Evolutionary conservation across 2,888 invertebrate species (phyloP), one percentile per base, ranked within the genome.

Genomic region (Lingula anatina): DNA sequence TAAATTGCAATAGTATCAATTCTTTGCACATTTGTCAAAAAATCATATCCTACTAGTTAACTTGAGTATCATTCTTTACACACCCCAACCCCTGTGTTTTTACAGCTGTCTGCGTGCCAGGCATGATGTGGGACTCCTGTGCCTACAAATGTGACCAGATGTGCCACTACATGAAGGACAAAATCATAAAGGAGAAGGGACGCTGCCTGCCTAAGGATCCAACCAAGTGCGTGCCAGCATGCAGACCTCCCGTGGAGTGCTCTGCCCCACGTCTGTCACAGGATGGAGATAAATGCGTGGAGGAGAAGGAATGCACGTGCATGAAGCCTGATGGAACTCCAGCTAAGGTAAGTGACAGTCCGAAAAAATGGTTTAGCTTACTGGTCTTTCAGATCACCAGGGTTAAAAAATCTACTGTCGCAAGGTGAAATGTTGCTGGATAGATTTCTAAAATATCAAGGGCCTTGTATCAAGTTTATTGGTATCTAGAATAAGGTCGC

Each of bases 241-340:
- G 53, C 27, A 12, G n/a, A 31, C 15, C 3, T 3, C 5, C 41
- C 2, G 44, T 28, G 20, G 44, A 48, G 23, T 73, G 72, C 52
- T 44, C 48, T 4, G 52, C 56, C 2, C 66, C 66, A 2, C 56
- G 64, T 25, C 50, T 63, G n/a, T 89, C 89, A 86, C 82, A 87
- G 2, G 88, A 90, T 68, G 81, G 82, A 56, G 71, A 79, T 25
- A 86, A 84, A 0, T 93, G 92, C 65, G 88, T 90, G 1, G 79
- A 83, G 0, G 70, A 81, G 15, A 82, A 83, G 36, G 86, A 89
- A 65, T 93, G 92, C 65, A 84, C 87, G 12, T 93, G 92, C 68
- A 79, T 81, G 50, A 83, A 85, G 37, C 80, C 81, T 15, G 74
- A 83, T 18, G 87, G 87, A 23, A 77, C 81, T 42, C 78, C 84